These are phyloP conservation scores for Drosophila rubida DNA, from an alignment of 2,888 invertebrate genomes.

Conservation along the genomic window DNA sequence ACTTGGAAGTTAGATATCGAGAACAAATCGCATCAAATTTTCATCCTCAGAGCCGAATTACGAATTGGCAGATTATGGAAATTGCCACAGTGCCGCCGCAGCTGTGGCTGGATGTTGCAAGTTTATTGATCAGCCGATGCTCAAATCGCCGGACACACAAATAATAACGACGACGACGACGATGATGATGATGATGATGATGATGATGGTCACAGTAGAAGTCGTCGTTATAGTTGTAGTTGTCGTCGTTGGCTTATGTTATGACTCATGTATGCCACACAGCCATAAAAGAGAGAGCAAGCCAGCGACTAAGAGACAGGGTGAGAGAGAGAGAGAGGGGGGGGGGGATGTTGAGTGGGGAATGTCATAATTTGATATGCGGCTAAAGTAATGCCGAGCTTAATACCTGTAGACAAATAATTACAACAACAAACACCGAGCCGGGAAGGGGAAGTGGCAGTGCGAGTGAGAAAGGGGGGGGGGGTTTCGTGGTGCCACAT, in stretches of 20 bases:
- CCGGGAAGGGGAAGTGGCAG: constrained; percentile 2
- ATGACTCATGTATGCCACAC: constrained; percentile 45
- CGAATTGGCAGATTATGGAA: constrained; percentile 79
- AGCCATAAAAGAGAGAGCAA: constrained; percentile 21
- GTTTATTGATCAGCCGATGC: constrained; percentile 52
- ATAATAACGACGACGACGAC: constrained; percentile 11
- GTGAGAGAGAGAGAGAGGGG: background rate
- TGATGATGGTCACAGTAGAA: constrained; percentile 7
- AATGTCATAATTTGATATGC: constrained; percentile 72
- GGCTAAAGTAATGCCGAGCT: constrained; percentile 57
- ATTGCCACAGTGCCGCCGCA: constrained; percentile 54
- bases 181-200: constrained; percentile 7
- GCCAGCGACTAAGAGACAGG: background rate
- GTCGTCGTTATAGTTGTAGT: constrained; percentile 9
- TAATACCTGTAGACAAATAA: constrained; percentile 80
- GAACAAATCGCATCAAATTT: constrained; percentile 68
- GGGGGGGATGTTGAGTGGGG: constrained; percentile 8
- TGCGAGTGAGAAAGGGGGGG: background rate
- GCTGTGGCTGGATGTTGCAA: constrained; percentile 48
- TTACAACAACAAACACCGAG: constrained; percentile 53
- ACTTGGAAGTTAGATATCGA: constrained; percentile 35
- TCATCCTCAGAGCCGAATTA: constrained; percentile 74
- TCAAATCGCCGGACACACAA: constrained; percentile 32
- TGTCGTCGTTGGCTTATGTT: constrained; percentile 26
- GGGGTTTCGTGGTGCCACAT: constrained; percentile 50